A percentile compares a stretch with the other conserved stretches of the same genome.
phyloP scores from a whole-genome alignment of 2,888 invertebrate species.

The Leistus spinibarbis region DNA sequence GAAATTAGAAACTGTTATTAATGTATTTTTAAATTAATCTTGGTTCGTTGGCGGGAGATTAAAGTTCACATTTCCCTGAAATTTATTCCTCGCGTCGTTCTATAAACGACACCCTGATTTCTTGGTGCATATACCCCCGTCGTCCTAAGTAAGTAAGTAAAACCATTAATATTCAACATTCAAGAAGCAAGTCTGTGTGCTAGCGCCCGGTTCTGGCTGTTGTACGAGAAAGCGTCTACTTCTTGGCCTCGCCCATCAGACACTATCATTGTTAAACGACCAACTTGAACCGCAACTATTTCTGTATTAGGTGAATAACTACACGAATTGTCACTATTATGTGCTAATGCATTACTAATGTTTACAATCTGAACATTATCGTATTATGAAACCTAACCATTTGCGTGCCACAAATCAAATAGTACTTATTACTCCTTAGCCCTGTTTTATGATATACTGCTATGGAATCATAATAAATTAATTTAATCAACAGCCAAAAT shows the following conservation, averaged over 20 bases:
- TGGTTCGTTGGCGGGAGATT: constrained; percentile 4
- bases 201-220: constrained; percentile 1
- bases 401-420: no score
- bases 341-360: background rate
- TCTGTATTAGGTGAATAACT: background rate
- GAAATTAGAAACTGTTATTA: background rate
- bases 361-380: no score
- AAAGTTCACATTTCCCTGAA: constrained; percentile 22
- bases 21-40: background rate
- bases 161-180: constrained; percentile 32
- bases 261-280: background rate
- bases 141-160: constrained; percentile 7
- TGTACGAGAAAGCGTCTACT: no score
- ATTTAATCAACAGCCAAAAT: no score
- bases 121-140: constrained; percentile 13
- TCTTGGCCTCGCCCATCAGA: background rate
- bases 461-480: no score
- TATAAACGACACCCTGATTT: constrained; percentile 10
- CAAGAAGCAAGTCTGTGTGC: constrained; percentile 6
- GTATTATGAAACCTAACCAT: no score
- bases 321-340: background rate
- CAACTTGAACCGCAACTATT: background rate
- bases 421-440: no score
- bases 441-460: no score
- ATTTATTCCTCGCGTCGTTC: constrained; percentile 26